Base-by-base conservation (phyloP, 2,888 invertebrate species). In the Andrena trimmerana region DNA sequence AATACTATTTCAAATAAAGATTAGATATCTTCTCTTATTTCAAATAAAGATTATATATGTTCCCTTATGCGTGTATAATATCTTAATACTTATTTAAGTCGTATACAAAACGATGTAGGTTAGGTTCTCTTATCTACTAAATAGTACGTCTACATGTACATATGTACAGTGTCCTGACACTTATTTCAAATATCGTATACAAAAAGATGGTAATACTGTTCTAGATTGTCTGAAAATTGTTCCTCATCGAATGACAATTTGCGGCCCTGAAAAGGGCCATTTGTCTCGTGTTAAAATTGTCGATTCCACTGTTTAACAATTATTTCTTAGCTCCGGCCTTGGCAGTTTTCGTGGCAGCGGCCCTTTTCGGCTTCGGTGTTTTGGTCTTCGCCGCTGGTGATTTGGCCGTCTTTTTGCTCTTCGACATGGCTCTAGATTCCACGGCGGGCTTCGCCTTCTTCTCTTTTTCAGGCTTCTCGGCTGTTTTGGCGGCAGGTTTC, bases 301-400 rank as follows among this genome's bases (percentile, higher is more conserved):
- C 8, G 2, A 63, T 16, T 50, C 6, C 20, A 8, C 31, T 7
- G 29, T 20, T 16, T 8, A 57, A n/a, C 13, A 77, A 83, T 84
- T 84, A 88, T 62, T 90, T 90, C 33, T 90, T 87, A 5, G 81
- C 77, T 0, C 84, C 33, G 0, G 86, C 16, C 74, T 89, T 90
- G 31, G 80, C 75, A 0, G 84, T 24, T 69, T 87, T 90, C 0
- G 86, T 70, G 5, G 76, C 78, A 0, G 31, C 29, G 1, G 79
- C 48, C 60, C 90, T 94, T 86, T 93, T 94, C 7, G 94, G 93
- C 78, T 93, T 94, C 7, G 94, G 94, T 2, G 94, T 92, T 79
- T 93, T 94, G 0, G 94, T 94, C 27, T 90, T 90, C 0, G 85
- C 89, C 0, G 90, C 86, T 0, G 86, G 78, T 33, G 90, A 91